Base-by-base conservation (phyloP, 2,888 invertebrate genomes). In the Aromia moschata region DNA sequence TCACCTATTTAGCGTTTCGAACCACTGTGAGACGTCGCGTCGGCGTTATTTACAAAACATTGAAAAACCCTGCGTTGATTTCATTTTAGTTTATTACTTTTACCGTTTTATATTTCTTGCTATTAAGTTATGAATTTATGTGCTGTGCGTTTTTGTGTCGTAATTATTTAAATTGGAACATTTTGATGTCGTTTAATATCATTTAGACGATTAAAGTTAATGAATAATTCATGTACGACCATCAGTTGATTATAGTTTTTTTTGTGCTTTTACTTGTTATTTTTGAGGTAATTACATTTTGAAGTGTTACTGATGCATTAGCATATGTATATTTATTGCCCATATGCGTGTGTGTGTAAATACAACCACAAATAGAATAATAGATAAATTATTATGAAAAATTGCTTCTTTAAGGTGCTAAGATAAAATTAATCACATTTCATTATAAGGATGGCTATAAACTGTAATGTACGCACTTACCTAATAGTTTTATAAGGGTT, bases 241-340 rank as follows among this genome's bases (percentile, higher is more conserved):
- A 58, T 54, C 30, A 15, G 18, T 25, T 58, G 56, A 62, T 58
- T 62, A 58, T 49, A 51, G 33, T 51, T 49, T 57, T 58, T 57
- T 55, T 58, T 41, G 38, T 54, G 41, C 49, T 62, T 56, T 53
- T 52, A 49, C 53, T 56, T 58, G 62, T 62, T 62, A 59, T 56
- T 62, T 56, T 57, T 49, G 37, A 59, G 33, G 51, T 58, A 59
- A 62, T 62, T 56, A 59, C 41, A 49, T 36, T n/a, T 33, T 51
- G 62, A 62, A 62, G 62, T n/a, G 62, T 54, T 55, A 33, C 10
- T 40, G 33, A 20, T 58, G 46, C 61, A 57, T 57, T 38, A 41
- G 40, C 38, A 41, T 52, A 31, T 38, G 33, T 10, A 33, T 33
- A n/a, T 33, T 52, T 52, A 31, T 52, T 52, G 52, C 40, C 52